These are phyloP conservation scores for Fukomys damarensis DNA, from an alignment of 2,113 vertebrate genomes.

Conservation along the genomic window DNA sequence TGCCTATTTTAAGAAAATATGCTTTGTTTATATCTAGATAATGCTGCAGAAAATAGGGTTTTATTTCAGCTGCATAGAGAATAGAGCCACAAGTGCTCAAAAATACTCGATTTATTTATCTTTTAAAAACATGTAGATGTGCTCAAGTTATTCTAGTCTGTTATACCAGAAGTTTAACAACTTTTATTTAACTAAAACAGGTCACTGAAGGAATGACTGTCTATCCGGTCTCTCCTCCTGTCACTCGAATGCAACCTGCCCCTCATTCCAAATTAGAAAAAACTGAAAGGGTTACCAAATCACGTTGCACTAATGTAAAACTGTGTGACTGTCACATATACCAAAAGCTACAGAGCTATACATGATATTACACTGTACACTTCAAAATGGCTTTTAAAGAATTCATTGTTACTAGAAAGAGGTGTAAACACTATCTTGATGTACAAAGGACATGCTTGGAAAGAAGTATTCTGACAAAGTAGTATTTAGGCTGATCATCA, in stretches of 20 bases:
- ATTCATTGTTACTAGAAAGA: background rate
- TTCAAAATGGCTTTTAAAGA: background rate
- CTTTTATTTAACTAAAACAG: background rate
- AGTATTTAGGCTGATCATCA: background rate
- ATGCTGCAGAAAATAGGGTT: background rate
- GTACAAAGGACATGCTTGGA: background rate
- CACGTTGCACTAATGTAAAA: background rate
- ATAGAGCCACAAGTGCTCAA: background rate
- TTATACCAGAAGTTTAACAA: background rate
- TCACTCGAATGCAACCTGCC: too few relatives aligned
- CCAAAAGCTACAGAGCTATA: background rate
- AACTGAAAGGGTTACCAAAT: background rate
- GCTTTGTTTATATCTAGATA: background rate
- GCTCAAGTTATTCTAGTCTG: background rate
- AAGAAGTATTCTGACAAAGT: conserved; percentile 9
- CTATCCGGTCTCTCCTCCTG: background rate
- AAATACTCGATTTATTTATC: background rate
- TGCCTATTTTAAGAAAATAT: too few relatives aligned
- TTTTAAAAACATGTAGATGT: background rate
- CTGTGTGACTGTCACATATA: background rate
- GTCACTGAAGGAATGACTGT: background rate
- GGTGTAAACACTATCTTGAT: background rate
- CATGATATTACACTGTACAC: background rate
- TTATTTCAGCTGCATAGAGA: background rate
- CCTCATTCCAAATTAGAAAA: background rate